These are phyloP conservation scores for Aphelenchoides fujianensis DNA, from an alignment of 1,140 invertebrate genomes.

Conservation along the genomic window DNA sequence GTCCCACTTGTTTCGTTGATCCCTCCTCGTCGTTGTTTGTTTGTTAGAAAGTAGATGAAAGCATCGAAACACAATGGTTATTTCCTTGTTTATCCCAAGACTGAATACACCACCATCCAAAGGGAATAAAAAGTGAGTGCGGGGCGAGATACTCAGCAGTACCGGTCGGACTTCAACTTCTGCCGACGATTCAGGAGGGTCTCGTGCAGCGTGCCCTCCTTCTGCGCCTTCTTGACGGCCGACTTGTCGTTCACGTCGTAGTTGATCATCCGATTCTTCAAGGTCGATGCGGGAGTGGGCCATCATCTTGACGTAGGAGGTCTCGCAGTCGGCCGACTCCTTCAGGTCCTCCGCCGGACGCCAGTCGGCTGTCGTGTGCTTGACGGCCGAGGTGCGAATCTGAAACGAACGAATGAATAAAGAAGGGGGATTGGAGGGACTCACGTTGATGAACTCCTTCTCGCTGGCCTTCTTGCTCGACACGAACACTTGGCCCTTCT, in stretches of 20 bases:
- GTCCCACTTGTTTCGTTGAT: constrained; percentile 2
- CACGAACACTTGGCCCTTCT: constrained; percentile 37
- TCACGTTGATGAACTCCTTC: constrained; percentile 38
- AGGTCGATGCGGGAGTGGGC: constrained; percentile 47
- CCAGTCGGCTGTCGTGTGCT: constrained; percentile 36
- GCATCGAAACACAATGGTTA: not conserved
- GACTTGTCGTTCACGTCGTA: constrained; percentile 41
- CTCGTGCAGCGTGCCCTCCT: constrained; percentile 46
- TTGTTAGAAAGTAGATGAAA: not conserved
- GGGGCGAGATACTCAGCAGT: constrained; percentile 25
- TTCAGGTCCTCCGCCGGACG: constrained; percentile 30
- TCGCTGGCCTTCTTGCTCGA: constrained; percentile 28
- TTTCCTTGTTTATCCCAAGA: not conserved
- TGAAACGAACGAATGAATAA: constrained; percentile 31
- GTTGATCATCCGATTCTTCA: constrained; percentile 39
- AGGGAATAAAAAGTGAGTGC: not conserved
- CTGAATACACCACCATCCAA: not conserved
- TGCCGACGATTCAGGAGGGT: constrained; percentile 41
- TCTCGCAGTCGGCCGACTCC: constrained; percentile 46
- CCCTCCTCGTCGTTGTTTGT: not conserved
- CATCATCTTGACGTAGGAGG: constrained; percentile 49
- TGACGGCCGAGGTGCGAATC: constrained; percentile 41
- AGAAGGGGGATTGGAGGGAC: constrained; percentile 12
- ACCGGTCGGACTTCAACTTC: constrained; percentile 50
- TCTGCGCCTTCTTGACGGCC: constrained; percentile 34